A percentile compares a stretch with the other conserved stretches of the same genome.
phyloP scores from a whole-genome alignment of 2,888 invertebrate species.

The Glaucopsyche alexis region DNA sequence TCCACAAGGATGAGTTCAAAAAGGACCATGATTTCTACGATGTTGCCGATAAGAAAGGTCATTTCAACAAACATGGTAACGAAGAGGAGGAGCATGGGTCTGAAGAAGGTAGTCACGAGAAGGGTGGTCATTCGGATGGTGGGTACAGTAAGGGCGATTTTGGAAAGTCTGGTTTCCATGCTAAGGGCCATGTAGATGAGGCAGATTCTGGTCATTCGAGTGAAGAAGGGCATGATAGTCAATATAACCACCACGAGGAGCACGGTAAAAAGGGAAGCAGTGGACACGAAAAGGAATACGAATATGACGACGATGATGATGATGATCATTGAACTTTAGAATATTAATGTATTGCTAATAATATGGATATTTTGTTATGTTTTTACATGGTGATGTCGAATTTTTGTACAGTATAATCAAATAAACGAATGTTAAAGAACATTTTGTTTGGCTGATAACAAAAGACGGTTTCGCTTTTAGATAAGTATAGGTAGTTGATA shows the following conservation, averaged over 20 bases:
- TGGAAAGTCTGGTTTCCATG: slow-evolving; percentile 79
- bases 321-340: slow-evolving; percentile 52
- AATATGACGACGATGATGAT: slow-evolving; percentile 63
- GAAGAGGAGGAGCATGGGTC: slow-evolving; percentile 76
- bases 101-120: slow-evolving; percentile 77
- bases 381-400: slow-evolving; percentile 55
- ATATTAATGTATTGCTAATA: slow-evolving; percentile 51
- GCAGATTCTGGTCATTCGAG: slow-evolving; percentile 78
- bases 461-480: not conserved
- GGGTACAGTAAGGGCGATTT: slow-evolving; percentile 73
- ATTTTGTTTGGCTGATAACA: not conserved
- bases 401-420: slow-evolving; percentile 59
- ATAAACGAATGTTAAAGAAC: slow-evolving; percentile 46
- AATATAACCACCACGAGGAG: slow-evolving; percentile 76
- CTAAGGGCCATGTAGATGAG: slow-evolving; percentile 78
- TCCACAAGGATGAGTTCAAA: slow-evolving; percentile 88
- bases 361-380: slow-evolving; percentile 67
- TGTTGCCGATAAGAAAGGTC: slow-evolving; percentile 83
- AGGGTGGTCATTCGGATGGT: slow-evolving; percentile 77
- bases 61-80: slow-evolving; percentile 82
- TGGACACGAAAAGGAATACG: slow-evolving; percentile 69
- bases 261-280: slow-evolving; percentile 77
- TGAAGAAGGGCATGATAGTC: slow-evolving; percentile 78
- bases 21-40: slow-evolving; percentile 89
- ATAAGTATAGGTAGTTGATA: not conserved